phyloP scores from a whole-genome alignment of 2,797 vertebrate species.

The Ficedula albicollis region DNA sequence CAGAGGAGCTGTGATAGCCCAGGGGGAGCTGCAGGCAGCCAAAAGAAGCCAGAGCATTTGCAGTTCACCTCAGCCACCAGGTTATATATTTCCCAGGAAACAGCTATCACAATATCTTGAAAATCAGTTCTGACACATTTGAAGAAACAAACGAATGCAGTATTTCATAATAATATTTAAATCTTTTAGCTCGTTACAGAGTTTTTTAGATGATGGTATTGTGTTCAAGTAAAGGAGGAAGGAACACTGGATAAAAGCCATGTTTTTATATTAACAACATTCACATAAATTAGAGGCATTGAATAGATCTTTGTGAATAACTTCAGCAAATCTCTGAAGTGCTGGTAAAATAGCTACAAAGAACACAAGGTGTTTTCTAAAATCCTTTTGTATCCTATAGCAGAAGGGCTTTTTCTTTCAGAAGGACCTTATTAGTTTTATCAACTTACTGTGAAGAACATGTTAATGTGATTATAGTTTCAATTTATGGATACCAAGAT shows the following conservation, averaged over 20 bases:
- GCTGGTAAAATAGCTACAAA: neutral
- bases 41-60: neutral
- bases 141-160: fast-evolving
- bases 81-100: neutral
- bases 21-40: neutral
- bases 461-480: neutral
- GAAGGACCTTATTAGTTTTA: neutral
- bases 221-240: neutral
- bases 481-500: neutral
- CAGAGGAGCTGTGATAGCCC: neutral
- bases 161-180: neutral
- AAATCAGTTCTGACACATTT: neutral
- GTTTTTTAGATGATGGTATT: neutral
- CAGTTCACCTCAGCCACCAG: neutral
- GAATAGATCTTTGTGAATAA: neutral
- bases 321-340: neutral
- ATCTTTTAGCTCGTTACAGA: neutral
- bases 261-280: neutral
- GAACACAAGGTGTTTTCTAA: neutral
- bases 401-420: neutral
- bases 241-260: neutral
- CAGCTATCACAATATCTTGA: neutral
- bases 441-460: neutral
- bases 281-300: neutral
- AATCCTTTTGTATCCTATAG: neutral